Percentiles rank a stretch among this genome's conserved stretches.
Conservation (phyloP, 23 tunicate species). For the Oikopleura dioica region DNA sequence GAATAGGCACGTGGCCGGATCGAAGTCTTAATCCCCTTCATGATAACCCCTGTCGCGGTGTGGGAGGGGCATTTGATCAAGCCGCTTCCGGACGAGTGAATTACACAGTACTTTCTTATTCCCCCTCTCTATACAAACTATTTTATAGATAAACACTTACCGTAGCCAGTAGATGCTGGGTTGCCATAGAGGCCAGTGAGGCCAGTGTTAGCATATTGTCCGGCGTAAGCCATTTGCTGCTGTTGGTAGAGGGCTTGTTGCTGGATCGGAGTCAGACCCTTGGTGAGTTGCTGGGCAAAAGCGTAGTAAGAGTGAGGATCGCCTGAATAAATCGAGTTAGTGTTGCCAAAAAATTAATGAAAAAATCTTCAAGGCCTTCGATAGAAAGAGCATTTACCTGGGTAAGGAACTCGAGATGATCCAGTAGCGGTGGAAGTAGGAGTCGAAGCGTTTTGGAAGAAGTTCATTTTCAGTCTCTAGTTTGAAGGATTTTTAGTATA, state of each 20-base stretch:
- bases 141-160: background rate
- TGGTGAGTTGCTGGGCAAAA: background rate
- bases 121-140: too few species aligned
- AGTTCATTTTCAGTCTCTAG: background rate
- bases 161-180: background rate
- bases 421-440: background rate
- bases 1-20: too few species aligned
- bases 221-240: constrained; percentile 6
- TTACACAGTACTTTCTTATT: too few species aligned
- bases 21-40: too few species aligned
- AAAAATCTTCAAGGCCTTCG: too few species aligned
- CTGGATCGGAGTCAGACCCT: background rate
- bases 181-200: background rate
- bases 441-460: background rate
- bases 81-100: too few species aligned
- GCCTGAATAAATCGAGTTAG: background rate
- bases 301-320: constrained; percentile 5
- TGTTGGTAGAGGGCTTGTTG: background rate
- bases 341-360: too few species aligned
- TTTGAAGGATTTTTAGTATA: background rate
- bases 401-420: constrained; percentile 5
- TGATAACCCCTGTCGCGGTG: too few species aligned
- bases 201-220: background rate
- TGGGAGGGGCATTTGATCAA: too few species aligned
- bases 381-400: background rate